Conservation (phyloP, 2,888 invertebrate genomes). For the Molanna angustata region DNA sequence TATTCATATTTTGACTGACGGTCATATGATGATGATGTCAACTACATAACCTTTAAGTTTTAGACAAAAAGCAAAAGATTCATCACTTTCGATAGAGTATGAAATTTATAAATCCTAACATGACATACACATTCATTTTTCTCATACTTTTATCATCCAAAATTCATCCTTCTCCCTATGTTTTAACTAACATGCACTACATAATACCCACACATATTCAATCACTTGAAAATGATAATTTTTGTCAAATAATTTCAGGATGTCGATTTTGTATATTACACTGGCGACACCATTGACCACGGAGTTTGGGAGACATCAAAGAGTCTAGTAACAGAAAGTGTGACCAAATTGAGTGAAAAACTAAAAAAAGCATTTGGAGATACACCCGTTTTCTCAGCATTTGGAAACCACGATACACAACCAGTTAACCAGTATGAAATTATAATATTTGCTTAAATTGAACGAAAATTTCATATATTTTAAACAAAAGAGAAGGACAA, state of each 20-base stretch:
- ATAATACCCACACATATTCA: no score
- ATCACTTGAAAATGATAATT: no score
- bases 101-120: no score
- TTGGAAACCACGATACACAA: constrained; percentile 84
- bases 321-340: constrained; percentile 58
- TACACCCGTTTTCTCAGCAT: constrained; percentile 62
- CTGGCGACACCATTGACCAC: constrained; percentile 86
- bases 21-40: no score
- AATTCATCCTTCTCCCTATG: no score
- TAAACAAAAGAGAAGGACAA: not conserved
- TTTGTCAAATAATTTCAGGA: constrained; percentile 45
- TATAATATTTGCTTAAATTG: constrained; percentile 26
- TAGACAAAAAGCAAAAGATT: no score
- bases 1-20: no score
- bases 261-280: constrained; percentile 70
- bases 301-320: constrained; percentile 82
- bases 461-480: not conserved
- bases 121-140: no score
- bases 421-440: constrained; percentile 84
- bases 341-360: constrained; percentile 53
- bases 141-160: no score
- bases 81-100: no score
- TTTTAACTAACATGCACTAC: no score
- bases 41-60: no score
- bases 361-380: constrained; percentile 57